These are phyloP conservation scores for Euproctis similis DNA, from an alignment of 2,888 invertebrate species.

Conservation along the genomic window DNA sequence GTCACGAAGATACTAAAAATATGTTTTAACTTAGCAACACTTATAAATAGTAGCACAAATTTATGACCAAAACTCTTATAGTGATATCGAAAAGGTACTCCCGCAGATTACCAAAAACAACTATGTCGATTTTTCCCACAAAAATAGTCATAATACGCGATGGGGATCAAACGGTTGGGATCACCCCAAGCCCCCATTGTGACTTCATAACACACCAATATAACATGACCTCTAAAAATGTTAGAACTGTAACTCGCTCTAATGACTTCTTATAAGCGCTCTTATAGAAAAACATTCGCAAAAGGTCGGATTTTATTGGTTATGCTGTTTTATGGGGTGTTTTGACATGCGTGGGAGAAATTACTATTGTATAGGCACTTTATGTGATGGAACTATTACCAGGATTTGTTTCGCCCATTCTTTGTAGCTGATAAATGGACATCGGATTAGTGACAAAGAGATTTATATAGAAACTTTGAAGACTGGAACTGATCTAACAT, in stretches of 20 bases:
- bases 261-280: constrained; percentile 4
- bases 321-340: constrained; percentile 49
- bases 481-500: too few species aligned
- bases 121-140: constrained; percentile 70
- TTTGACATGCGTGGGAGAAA: constrained; percentile 72
- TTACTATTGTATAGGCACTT: constrained; percentile 67
- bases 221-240: constrained; percentile 27
- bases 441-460: constrained; percentile 69
- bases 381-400: constrained; percentile 74
- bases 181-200: constrained; percentile 41
- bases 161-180: constrained; percentile 61
- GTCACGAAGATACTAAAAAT: too few species aligned
- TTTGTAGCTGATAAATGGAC: constrained; percentile 61
- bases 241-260: constrained; percentile 2
- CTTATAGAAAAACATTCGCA: constrained; percentile 14
- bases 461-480: constrained; percentile 53
- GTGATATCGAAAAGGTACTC: constrained; percentile 62
- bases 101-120: constrained; percentile 70
- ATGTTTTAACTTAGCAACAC: too few species aligned
- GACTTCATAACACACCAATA: constrained; percentile 47
- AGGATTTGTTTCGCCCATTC: constrained; percentile 72
- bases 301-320: constrained; percentile 33
- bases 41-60: too few species aligned
- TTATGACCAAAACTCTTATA: constrained; percentile 40
- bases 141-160: constrained; percentile 53